Conservation (phyloP, 2,888 invertebrate genomes). For the Plebejus anna region DNA sequence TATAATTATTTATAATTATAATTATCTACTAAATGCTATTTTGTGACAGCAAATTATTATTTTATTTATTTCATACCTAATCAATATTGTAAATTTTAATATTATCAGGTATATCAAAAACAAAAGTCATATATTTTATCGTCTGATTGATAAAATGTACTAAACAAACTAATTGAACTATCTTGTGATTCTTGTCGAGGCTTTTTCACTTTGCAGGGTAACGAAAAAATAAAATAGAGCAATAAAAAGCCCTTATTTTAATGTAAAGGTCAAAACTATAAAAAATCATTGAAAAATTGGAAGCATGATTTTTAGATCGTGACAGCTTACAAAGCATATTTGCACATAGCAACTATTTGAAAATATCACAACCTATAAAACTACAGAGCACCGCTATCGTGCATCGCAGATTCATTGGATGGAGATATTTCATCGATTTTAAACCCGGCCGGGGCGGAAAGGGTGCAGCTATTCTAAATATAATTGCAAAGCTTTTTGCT, state of each 20-base stretch:
- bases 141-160: background rate
- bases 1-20: no score
- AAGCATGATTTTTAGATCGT: background rate
- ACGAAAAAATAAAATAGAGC: no score
- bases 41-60: no score
- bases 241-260: no score
- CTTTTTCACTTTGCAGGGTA: no score
- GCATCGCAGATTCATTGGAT: slow-evolving; percentile 19
- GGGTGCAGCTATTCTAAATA: slow-evolving; percentile 21
- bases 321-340: background rate
- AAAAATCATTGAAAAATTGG: background rate
- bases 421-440: slow-evolving; percentile 26
- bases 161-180: background rate
- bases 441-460: slow-evolving; percentile 8
- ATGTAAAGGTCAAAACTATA: background rate
- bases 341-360: background rate
- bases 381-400: background rate
- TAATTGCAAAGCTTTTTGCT: slow-evolving; percentile 15
- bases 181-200: background rate
- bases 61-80: background rate
- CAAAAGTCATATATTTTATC: background rate
- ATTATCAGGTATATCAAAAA: background rate
- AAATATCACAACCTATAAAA: background rate
- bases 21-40: no score
- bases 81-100: background rate